A percentile compares a stretch with the other conserved stretches of the same genome.
phyloP scores from a whole-genome alignment of 1,140 invertebrate species.

The Pectinophora gossypiella region DNA sequence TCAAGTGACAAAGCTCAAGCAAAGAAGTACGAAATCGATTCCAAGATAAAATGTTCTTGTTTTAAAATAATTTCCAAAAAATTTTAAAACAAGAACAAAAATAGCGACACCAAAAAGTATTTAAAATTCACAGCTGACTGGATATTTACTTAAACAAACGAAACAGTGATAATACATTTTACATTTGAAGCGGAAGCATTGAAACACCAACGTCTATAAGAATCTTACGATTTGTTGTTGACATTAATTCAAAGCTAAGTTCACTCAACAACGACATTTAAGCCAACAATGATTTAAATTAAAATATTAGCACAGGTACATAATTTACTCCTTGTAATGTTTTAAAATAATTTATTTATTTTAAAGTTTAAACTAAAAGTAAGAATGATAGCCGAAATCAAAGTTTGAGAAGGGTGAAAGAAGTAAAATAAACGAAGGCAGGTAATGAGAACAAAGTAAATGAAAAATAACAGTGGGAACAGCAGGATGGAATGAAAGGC shows the following conservation, averaged over 20 bases:
- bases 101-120: slow-evolving; percentile 6
- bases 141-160: too few species aligned
- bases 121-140: too few species aligned
- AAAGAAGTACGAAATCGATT: slow-evolving; percentile 58
- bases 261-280: slow-evolving; percentile 15
- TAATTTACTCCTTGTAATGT: slow-evolving; percentile 70
- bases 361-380: slow-evolving; percentile 36
- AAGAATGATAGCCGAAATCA: slow-evolving; percentile 35
- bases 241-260: not conserved
- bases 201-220: not conserved
- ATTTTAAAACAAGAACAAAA: not conserved
- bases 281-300: slow-evolving; percentile 19
- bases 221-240: not conserved
- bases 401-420: slow-evolving; percentile 17
- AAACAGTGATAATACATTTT: too few species aligned
- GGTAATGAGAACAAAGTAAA: slow-evolving; percentile 27
- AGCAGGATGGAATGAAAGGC: slow-evolving; percentile 34
- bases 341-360: slow-evolving; percentile 61
- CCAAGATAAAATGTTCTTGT: slow-evolving; percentile 32
- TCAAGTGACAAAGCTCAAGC: slow-evolving; percentile 16
- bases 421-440: slow-evolving; percentile 34
- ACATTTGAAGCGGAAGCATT: slow-evolving; percentile 14
- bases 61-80: not conserved
- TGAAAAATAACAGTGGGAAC: slow-evolving; percentile 38
- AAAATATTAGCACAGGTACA: slow-evolving; percentile 32